Base-by-base conservation (phyloP, 2,113 vertebrate species). In the Dascyllus trimaculatus region DNA sequence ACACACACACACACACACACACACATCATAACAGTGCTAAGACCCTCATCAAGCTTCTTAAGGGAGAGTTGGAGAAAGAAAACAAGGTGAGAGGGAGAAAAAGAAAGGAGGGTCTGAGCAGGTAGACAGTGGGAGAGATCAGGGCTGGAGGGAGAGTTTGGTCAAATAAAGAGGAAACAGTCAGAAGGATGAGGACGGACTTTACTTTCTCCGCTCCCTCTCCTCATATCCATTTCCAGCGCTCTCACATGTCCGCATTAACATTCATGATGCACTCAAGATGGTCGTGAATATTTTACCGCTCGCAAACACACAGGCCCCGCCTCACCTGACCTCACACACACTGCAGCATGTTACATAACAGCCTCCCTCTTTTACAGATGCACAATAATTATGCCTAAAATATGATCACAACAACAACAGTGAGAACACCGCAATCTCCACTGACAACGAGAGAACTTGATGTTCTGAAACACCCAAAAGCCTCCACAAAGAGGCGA, bases 231-330 rank as follows among this genome's bases (percentile, higher is more conserved):
- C 40, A 48, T 74, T 78, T 81, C 72, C 77, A 62, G 49, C 10
- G 19, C 71, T 63, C 70, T 86, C 72, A 52, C 70, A 60, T 86
- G 63, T 79, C 69, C 0, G 24, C 67, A 90, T 90, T 90, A 89
- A 90, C 78, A 91, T 91, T 90, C 82, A 90, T 80, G 66, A 84
- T 68, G 74, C 72, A 59, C 84, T 83, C 57, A 67, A 88, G 82
- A 85, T 66, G 69, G 54, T 53, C 75, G 79, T 91, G 78, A 91
- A 91, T 91, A 79, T 89, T 91, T 90, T n/a, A 91, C 57, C 49
- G 19, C 17, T 22, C 35, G 56, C 58, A 63, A 51, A 65, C 64
- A 69, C 62, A 56, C 21, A 60, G 11, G 26, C 61, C 70, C 63
- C 71, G 65, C 75, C 45, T 63, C 69, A 67, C 82, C 75, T 85